These are phyloP conservation scores for Ptychobarbus kaznakovi DNA, from an alignment of 2,797 vertebrate species.

Conservation along the genomic window DNA sequence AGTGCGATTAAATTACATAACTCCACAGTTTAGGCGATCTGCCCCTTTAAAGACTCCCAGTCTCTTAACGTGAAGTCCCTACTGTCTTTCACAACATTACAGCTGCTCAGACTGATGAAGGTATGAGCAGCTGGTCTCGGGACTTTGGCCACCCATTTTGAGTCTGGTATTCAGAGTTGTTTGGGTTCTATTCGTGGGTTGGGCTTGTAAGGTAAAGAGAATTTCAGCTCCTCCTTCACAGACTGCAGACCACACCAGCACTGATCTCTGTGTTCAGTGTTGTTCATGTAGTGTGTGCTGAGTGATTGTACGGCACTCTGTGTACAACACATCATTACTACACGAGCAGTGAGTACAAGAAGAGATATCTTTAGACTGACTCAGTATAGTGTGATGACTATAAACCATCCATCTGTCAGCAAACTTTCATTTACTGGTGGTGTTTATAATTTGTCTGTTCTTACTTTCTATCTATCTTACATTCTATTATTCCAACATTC, in stretches of 20 bases:
- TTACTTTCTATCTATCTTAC: neutral
- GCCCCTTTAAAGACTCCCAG: neutral
- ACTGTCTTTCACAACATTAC: slow-evolving; percentile 4
- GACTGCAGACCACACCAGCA: neutral
- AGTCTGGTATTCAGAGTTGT: neutral
- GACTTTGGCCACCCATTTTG: neutral
- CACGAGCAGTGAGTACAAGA: neutral
- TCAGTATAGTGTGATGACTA: neutral
- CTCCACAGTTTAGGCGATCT: too few relatives aligned
- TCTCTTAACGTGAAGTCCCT: neutral
- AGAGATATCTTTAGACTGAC: neutral
- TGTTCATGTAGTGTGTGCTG: neutral
- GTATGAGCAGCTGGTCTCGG: neutral
- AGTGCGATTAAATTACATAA: neutral
- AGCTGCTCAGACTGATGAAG: neutral
- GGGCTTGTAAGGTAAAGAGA: neutral
- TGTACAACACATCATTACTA: neutral
- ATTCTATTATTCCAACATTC: too few relatives aligned
- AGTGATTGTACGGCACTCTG: neutral
- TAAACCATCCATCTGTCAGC: neutral
- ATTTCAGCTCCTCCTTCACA: neutral
- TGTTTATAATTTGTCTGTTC: neutral
- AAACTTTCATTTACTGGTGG: neutral
- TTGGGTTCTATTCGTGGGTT: slow-evolving; percentile 1
- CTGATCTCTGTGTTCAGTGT: neutral